Conservation (phyloP, 2,888 invertebrate genomes). For the Macrophya annulata region DNA sequence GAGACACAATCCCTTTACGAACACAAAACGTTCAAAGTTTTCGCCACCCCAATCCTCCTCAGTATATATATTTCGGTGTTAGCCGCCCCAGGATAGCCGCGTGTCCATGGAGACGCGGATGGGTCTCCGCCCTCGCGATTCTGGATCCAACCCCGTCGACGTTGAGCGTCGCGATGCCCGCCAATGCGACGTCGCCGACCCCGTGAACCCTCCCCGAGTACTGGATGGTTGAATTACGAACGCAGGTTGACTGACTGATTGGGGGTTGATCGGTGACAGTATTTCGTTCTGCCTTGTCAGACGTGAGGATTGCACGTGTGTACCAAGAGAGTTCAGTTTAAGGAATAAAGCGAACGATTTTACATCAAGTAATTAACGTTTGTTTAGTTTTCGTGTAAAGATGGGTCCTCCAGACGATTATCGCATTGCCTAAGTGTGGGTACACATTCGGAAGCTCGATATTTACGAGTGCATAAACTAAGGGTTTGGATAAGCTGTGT, state of each 20-base stretch:
- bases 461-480: not conserved
- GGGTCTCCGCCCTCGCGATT: constrained; percentile 69
- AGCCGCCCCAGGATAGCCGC: constrained; percentile 41
- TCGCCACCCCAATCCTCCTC: constrained; percentile 33
- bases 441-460: not conserved
- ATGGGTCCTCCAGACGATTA: not conserved
- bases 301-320: constrained; percentile 53
- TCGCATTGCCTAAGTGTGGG: not conserved
- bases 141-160: constrained; percentile 70
- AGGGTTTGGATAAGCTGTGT: not conserved
- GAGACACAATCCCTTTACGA: constrained; percentile 47
- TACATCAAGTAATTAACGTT: not conserved
- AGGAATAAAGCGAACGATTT: not conserved
- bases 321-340: not conserved
- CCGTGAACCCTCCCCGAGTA: constrained; percentile 67
- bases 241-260: constrained; percentile 71
- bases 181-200: constrained; percentile 69
- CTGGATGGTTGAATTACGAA: constrained; percentile 62
- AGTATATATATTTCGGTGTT: constrained; percentile 22
- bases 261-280: constrained; percentile 70
- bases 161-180: constrained; percentile 68
- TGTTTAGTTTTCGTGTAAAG: not conserved
- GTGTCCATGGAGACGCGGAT: constrained; percentile 71
- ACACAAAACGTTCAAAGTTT: constrained; percentile 50
- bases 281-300: constrained; percentile 63